These are phyloP conservation scores for Oncopodura yosiiana DNA, from an alignment of 1,140 invertebrate species.

Conservation along the genomic window DNA sequence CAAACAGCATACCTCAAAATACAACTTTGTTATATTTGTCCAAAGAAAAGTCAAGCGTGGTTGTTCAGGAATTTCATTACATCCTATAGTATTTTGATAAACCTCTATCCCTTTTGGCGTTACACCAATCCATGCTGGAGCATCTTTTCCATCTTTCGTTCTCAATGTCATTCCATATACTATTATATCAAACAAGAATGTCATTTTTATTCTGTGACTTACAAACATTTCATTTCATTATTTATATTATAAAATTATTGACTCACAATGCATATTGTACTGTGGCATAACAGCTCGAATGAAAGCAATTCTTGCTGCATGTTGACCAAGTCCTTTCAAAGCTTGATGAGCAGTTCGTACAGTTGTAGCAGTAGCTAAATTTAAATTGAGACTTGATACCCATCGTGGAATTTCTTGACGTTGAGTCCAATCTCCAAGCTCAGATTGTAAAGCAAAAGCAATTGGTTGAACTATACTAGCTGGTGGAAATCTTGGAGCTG, in stretches of 20 bases:
- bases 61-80: slow-evolving; percentile 38
- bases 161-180: slow-evolving; percentile 30
- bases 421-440: slow-evolving; percentile 62
- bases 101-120: slow-evolving; percentile 33
- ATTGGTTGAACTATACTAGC: slow-evolving; percentile 50
- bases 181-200: too few species aligned
- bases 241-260: too few species aligned
- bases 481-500: slow-evolving; percentile 39
- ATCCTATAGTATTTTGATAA: slow-evolving; percentile 37
- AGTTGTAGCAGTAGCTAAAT: background rate
- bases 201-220: too few species aligned
- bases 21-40: slow-evolving; percentile 85
- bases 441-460: slow-evolving; percentile 76
- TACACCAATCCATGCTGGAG: slow-evolving; percentile 30
- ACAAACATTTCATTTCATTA: too few species aligned
- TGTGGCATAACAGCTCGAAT: slow-evolving; percentile 31
- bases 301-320: slow-evolving; percentile 28
- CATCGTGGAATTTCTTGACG: slow-evolving; percentile 30
- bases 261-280: slow-evolving; percentile 34
- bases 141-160: slow-evolving; percentile 33
- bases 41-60: slow-evolving; percentile 60
- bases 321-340: slow-evolving; percentile 22
- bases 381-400: background rate
- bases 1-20: slow-evolving; percentile 63
- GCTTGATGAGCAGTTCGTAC: slow-evolving; percentile 23